phyloP scores from a whole-genome alignment of 2,797 vertebrate genomes.

The Rhinoraja longicauda region DNA sequence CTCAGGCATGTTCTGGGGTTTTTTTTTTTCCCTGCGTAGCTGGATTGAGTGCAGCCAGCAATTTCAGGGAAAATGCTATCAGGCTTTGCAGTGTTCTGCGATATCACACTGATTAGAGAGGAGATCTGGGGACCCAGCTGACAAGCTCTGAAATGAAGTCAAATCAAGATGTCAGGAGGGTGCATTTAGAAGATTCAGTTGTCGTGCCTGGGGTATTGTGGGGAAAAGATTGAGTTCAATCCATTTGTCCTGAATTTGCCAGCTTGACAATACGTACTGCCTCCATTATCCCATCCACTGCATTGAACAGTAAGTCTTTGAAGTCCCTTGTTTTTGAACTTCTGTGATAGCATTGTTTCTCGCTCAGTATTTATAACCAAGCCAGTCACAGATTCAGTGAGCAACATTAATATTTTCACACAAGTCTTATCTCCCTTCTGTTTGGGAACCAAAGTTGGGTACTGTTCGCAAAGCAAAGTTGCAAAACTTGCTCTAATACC shows the following conservation, averaged over 20 bases:
- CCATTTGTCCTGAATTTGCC: not conserved
- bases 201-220: not conserved
- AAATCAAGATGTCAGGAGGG: slow-evolving; percentile 31
- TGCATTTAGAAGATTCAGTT: not conserved
- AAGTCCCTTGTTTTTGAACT: not conserved
- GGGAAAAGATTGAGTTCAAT: not conserved
- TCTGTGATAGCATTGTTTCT: not conserved
- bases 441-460: not conserved
- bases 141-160: slow-evolving; percentile 21
- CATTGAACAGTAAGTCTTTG: not conserved
- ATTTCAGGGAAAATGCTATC: not conserved
- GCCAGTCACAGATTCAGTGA: not conserved
- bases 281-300: not conserved
- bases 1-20: not conserved
- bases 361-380: not conserved
- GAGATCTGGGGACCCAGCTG: slow-evolving; percentile 1
- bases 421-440: not conserved
- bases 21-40: not conserved
- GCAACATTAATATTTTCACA: not conserved
- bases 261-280: not conserved
- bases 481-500: not conserved
- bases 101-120: not conserved
- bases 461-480: not conserved
- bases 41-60: not conserved
- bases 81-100: not conserved